Conservation (phyloP, 2,113 vertebrate genomes). For the Oreamnos americanus region DNA sequence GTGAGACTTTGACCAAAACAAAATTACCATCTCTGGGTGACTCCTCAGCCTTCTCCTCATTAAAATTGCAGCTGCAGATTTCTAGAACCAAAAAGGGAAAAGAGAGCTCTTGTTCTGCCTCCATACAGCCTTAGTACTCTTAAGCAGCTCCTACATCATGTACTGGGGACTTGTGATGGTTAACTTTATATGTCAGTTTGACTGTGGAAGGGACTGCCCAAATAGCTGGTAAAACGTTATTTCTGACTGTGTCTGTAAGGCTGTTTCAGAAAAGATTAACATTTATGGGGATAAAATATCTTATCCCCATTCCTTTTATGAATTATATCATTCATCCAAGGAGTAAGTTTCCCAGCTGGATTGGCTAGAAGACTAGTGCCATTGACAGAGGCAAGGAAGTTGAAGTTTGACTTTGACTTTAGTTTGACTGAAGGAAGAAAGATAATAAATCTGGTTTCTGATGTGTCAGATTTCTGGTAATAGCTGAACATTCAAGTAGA, state of each 20-base stretch:
- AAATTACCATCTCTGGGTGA: slow-evolving; percentile 50
- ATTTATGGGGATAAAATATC: not conserved
- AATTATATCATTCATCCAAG: not conserved
- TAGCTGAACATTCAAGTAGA: not conserved
- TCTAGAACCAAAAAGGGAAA: not conserved
- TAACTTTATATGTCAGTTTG: not conserved
- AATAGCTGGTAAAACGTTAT: not conserved
- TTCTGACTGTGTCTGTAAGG: not conserved
- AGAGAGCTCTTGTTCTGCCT: not conserved
- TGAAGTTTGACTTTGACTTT: not conserved
- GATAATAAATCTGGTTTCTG: not conserved
- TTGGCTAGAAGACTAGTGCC: not conserved
- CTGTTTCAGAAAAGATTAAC: not conserved
- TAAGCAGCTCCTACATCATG: not conserved
- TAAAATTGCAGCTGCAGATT: slow-evolving; percentile 36
- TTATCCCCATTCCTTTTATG: not conserved
- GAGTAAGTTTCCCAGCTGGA: not conserved
- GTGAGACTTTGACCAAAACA: slow-evolving; percentile 63
- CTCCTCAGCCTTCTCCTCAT: slow-evolving; percentile 17
- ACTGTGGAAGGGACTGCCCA: not conserved
- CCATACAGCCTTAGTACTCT: not conserved
- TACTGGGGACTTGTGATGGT: not conserved
- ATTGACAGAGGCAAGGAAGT: not conserved
- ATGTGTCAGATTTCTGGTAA: slow-evolving; percentile 23
- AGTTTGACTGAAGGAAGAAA: not conserved